Evolutionary conservation across 2,113 vertebrate species (phyloP), one percentile per base, ranked within the genome.

Genomic region (Marmota flaviventris): DNA sequence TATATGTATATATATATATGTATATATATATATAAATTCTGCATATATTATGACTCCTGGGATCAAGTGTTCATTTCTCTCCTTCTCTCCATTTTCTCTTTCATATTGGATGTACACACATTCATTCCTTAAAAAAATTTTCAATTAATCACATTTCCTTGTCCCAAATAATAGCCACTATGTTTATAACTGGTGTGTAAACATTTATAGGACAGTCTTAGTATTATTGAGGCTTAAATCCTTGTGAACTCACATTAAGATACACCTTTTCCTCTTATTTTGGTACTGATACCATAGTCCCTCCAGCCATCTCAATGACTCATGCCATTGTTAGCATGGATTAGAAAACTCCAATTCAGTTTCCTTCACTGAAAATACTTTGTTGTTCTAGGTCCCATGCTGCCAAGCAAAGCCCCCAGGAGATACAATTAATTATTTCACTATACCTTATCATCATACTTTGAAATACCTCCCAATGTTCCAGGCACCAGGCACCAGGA

Each of bases 381-480:
- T 8, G 32, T n/a, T 51, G 39, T 70, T 89, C 65, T 83, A 63
- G 79, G 51, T 79, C 16, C 2, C 24, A 79, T 18, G 7, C 5
- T 67, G 42, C 22, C 3, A 89, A 96, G 42, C 16, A 48, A 70
- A 27, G 12, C 4, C 92, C 83, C 42, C 25, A 69, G 53, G 12
- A 73, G 1, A 12, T 61, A 53, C 2, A 77, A 27, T 73, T 92
- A 76, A 78, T 78, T 78, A 67, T 2, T 78, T 82, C n/a, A 67
- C 27, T 89, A 70, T 76, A 65, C 32, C 27, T 83, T 95, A 1
- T 45, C 67, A 81, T 89, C 18, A 70, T 58, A 42, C 6, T 58
- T 84, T 63, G 24, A 90, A 89, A 97, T 93, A 90, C 0, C 9
- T 86, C 81, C 61, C 22, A 6, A 39, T 48, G 13, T 95, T 89